A percentile compares a stretch with the other conserved stretches of the same genome.
phyloP scores from a whole-genome alignment of 2,888 invertebrate species.

The Chrysolina oricalcia region DNA sequence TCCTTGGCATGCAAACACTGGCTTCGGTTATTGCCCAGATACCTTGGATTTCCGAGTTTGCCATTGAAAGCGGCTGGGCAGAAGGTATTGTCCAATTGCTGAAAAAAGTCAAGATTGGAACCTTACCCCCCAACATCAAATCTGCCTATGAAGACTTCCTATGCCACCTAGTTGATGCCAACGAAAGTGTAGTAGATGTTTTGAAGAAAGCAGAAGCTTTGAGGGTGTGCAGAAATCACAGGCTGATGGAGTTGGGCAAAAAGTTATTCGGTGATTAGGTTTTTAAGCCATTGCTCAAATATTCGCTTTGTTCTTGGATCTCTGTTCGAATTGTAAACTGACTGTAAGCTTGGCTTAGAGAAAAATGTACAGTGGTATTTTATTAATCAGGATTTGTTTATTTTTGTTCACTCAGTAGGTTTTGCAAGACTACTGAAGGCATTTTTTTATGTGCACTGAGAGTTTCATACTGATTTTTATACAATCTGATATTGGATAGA shows the following conservation, averaged over 20 bases:
- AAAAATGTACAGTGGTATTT: slow-evolving; percentile 11
- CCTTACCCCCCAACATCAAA: slow-evolving; percentile 87
- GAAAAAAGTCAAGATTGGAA: slow-evolving; percentile 87
- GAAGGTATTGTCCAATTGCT: slow-evolving; percentile 89
- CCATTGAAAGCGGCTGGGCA: slow-evolving; percentile 95
- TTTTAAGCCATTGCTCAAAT: not conserved
- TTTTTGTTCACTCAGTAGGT: not conserved
- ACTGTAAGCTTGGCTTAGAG: not conserved
- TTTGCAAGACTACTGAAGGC: slow-evolving; percentile 1
- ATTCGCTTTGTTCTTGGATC: not conserved
- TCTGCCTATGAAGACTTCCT: slow-evolving; percentile 93
- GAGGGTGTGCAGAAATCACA: slow-evolving; percentile 88
- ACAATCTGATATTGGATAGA: slow-evolving; percentile 5
- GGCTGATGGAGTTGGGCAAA: slow-evolving; percentile 92
- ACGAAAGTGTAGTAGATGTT: slow-evolving; percentile 81
- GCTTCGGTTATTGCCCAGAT: slow-evolving; percentile 81
- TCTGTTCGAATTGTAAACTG: not conserved
- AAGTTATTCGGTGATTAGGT: slow-evolving; percentile 88
- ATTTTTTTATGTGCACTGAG: slow-evolving; percentile 17
- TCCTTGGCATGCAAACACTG: slow-evolving; percentile 94
- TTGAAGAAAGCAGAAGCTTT: slow-evolving; percentile 88
- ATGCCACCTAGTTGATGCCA: slow-evolving; percentile 88
- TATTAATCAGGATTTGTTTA: not conserved
- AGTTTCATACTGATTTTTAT: slow-evolving; percentile 28
- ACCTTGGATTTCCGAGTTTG: slow-evolving; percentile 93